phyloP scores from a whole-genome alignment of 1,140 invertebrate species.

The Drosophila quadrilineata region DNA sequence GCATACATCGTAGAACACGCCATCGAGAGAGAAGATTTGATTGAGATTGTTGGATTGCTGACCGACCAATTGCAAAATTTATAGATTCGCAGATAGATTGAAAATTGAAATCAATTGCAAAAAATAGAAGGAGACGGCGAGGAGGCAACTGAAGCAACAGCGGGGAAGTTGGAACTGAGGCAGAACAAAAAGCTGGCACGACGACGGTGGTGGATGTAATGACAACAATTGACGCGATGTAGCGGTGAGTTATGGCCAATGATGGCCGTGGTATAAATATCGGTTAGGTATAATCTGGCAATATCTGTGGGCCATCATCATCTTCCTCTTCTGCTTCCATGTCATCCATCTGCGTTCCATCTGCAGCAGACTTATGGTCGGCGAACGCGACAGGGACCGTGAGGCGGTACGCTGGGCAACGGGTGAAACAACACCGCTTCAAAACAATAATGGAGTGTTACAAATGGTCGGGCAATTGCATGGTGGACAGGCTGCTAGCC shows the following conservation, averaged over 20 bases:
- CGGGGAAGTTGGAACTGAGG: constrained; percentile 12
- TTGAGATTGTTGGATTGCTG: too few species aligned
- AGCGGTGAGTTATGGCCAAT: constrained; percentile 78
- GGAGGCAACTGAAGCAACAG: constrained; percentile 7
- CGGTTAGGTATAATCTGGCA: not conserved
- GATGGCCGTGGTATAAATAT: not conserved
- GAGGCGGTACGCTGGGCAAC: constrained; percentile 86
- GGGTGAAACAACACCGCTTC: constrained; percentile 84
- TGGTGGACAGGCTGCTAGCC: constrained; percentile 81
- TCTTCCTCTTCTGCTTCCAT: too few species aligned
- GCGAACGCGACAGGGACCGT: constrained; percentile 85
- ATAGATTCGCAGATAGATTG: constrained; percentile 46
- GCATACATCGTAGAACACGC: constrained; percentile 22
- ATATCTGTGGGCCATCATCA: not conserved
- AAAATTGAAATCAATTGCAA: constrained; percentile 63
- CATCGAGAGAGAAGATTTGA: constrained; percentile 44
- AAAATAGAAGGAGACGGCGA: constrained; percentile 3
- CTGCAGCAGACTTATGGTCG: constrained; percentile 82
- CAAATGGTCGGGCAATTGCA: constrained; percentile 81
- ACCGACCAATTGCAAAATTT: constrained; percentile 43
- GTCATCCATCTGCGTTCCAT: not conserved
- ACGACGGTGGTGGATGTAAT: constrained; percentile 63
- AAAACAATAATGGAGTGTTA: constrained; percentile 82
- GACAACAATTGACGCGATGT: constrained; percentile 80
- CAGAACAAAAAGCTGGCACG: constrained; percentile 1